phyloP scores from a whole-genome alignment of 1,140 invertebrate species.

The Chlorops oryzae region DNA sequence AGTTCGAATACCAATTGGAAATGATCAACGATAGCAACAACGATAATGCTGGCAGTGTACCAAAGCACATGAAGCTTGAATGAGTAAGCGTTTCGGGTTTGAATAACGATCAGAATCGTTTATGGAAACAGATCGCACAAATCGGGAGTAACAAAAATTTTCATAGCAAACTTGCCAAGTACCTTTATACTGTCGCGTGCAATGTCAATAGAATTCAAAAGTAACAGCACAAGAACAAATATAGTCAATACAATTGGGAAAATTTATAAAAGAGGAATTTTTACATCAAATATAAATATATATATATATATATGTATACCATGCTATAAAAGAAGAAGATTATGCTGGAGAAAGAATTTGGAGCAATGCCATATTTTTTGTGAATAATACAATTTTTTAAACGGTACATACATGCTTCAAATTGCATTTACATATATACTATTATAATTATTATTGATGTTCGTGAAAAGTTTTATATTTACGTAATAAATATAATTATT shows the following conservation, averaged over 20 bases:
- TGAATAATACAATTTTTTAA: no score
- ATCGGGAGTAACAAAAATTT: neutral
- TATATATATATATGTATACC: conserved; percentile 3
- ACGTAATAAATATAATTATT: no score
- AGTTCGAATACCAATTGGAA: conserved; percentile 43
- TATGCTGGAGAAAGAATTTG: no score
- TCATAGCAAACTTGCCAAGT: neutral
- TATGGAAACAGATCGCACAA: neutral
- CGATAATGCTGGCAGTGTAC: conserved; percentile 22
- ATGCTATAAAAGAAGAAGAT: no score
- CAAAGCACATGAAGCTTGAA: conserved; percentile 44
- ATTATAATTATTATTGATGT: no score
- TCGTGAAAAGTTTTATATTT: no score
- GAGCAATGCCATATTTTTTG: no score
- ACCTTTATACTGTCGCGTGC: no score
- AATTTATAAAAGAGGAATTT: neutral
- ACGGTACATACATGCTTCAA: no score
- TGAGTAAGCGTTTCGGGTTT: conserved; percentile 19
- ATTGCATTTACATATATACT: no score
- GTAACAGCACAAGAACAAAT: no score
- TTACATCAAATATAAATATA: neutral
- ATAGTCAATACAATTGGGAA: no score
- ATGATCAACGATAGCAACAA: conserved; percentile 22
- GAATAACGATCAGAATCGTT: neutral
- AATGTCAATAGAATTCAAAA: neutral